Conservation (phyloP, 1,140 invertebrate species). For the Pseudoatta argentina region DNA sequence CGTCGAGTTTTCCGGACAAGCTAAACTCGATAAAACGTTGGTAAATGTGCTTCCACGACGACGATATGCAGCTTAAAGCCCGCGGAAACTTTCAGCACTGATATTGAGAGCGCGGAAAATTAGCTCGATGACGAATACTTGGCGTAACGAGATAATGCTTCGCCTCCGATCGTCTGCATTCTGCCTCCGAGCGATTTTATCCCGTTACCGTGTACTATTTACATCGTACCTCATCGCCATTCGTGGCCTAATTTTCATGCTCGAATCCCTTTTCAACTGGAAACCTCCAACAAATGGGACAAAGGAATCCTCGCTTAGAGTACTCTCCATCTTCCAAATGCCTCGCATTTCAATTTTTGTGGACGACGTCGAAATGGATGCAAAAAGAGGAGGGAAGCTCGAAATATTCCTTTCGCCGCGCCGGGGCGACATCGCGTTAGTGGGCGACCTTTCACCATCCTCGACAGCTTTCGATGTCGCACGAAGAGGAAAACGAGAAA, state of each 20-base stretch:
- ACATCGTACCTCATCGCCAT: slow-evolving; percentile 8
- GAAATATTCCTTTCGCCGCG: slow-evolving; percentile 50
- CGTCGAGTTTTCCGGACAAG: slow-evolving; percentile 59
- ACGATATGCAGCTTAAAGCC: slow-evolving; percentile 49
- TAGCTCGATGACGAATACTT: slow-evolving; percentile 62
- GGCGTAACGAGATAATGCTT: slow-evolving; percentile 51
- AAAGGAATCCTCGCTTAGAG: slow-evolving; percentile 52
- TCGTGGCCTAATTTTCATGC: slow-evolving; percentile 35
- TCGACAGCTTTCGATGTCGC: slow-evolving; percentile 71
- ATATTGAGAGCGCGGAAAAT: slow-evolving; percentile 53
- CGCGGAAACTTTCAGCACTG: slow-evolving; percentile 49
- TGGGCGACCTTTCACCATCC: slow-evolving; percentile 37
- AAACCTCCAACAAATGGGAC: slow-evolving; percentile 49
- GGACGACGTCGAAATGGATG: slow-evolving; percentile 73
- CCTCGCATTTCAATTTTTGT: slow-evolving; percentile 74
- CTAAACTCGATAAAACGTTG: slow-evolving; percentile 64
- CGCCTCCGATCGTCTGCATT: slow-evolving; percentile 5
- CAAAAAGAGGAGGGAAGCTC: slow-evolving; percentile 65
- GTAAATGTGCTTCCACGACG: slow-evolving; percentile 52
- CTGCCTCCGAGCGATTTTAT: slow-evolving; percentile 26
- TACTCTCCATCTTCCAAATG: slow-evolving; percentile 74
- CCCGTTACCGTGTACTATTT: slow-evolving; percentile 18
- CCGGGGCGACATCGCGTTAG: slow-evolving; percentile 1
- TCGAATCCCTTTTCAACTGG: slow-evolving; percentile 23
- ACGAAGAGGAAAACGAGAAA: slow-evolving; percentile 56